A percentile compares a stretch with the other conserved stretches of the same genome.
Evolutionary conservation across 2,113 vertebrate species (phyloP).

Genomic region (Tyrannus savana): DNA sequence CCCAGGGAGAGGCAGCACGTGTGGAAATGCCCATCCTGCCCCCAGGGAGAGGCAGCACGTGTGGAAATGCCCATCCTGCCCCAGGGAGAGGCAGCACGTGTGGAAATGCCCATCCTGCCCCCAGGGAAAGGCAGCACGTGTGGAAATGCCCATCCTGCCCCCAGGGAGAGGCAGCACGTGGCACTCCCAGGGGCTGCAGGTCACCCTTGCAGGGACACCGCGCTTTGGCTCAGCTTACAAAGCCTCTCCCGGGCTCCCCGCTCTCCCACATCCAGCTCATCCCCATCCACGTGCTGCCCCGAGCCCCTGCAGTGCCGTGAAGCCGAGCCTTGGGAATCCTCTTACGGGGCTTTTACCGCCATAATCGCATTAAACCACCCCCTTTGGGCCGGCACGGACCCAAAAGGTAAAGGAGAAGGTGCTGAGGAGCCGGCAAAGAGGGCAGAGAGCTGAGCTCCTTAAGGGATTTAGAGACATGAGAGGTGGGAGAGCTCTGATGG

Average conservation of each 20-base stretch:
- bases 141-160: rapidly evolving
- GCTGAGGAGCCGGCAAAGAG: not conserved
- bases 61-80: rapidly evolving
- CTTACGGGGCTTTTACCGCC: not conserved
- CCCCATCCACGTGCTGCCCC: rapidly evolving
- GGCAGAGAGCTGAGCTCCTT: not conserved
- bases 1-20: rapidly evolving
- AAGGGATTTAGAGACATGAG: not conserved
- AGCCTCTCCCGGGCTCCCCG: not conserved
- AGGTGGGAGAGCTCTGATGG: not conserved
- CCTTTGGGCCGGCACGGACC: not conserved
- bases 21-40: rapidly evolving
- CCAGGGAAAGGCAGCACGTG: rapidly evolving
- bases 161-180: not conserved
- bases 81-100: rapidly evolving
- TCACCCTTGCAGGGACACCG: not conserved
- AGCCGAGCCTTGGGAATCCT: conserved; percentile 7
- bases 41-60: not conserved
- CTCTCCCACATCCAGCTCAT: not conserved
- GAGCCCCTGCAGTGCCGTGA: not conserved
- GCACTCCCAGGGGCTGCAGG: not conserved
- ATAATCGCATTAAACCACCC: not conserved
- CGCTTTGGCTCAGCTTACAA: not conserved
- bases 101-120: rapidly evolving
- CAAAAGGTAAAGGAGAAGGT: not conserved